These are phyloP conservation scores for Cyanistes caeruleus DNA, from an alignment of 2,113 vertebrate species.

Conservation along the genomic window DNA sequence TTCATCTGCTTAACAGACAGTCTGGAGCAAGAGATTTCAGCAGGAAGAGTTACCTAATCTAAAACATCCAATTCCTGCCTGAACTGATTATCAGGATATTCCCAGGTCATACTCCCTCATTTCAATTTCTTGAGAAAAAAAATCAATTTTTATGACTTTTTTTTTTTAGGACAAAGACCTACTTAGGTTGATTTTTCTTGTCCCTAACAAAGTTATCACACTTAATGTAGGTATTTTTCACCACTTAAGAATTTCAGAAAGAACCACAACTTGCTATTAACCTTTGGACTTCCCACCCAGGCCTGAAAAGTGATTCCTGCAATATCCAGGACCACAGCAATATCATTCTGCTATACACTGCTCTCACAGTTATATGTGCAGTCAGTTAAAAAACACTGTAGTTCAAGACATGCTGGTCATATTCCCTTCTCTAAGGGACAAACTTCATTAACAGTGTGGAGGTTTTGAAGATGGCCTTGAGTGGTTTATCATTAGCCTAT, in stretches of 20 bases:
- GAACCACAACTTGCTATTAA: not conserved
- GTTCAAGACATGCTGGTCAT: not conserved
- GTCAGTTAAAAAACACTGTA: not conserved
- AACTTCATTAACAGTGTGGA: not conserved
- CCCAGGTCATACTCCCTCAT: not conserved
- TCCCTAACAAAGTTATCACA: not conserved
- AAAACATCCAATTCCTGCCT: constrained; percentile 21
- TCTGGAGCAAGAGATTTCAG: not conserved
- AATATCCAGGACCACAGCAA: not conserved
- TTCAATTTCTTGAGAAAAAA: not conserved
- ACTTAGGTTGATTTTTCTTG: not conserved
- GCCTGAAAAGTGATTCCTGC: not conserved
- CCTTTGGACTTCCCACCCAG: not conserved
- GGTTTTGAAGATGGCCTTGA: not conserved
- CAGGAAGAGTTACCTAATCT: constrained; percentile 29
- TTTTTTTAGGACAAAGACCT: not conserved
- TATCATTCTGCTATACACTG: not conserved
- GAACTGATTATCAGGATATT: constrained; percentile 9
- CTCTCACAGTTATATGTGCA: not conserved
- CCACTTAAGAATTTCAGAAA: not conserved
- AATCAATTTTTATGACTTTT: not conserved
- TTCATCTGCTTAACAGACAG: constrained; percentile 17
- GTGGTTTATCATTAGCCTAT: not conserved
- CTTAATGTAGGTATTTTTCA: not conserved
- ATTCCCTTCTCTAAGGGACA: not conserved